phyloP scores from a whole-genome alignment of 2,888 invertebrate species.

The Griposia aprilina region DNA sequence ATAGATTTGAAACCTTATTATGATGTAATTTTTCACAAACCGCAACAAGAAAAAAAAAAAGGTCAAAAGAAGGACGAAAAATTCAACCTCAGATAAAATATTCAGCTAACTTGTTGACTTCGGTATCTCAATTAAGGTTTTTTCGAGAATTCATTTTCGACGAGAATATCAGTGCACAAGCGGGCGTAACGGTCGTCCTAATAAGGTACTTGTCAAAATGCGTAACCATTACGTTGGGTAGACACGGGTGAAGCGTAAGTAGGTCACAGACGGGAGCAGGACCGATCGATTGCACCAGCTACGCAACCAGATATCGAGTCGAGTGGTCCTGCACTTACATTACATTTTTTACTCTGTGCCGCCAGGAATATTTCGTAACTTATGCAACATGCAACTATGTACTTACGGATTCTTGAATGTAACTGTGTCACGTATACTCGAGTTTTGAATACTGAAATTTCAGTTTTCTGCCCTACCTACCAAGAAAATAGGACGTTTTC shows the following conservation, averaged over 20 bases:
- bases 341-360: constrained; percentile 41
- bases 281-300: constrained; percentile 79
- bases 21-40: constrained; percentile 19
- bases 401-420: constrained; percentile 27
- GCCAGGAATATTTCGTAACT: constrained; percentile 46
- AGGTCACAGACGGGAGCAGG: constrained; percentile 79
- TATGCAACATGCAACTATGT: constrained; percentile 21
- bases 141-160: constrained; percentile 35
- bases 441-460: constrained; percentile 33
- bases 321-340: constrained; percentile 71
- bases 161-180: constrained; percentile 40
- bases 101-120: constrained; percentile 44
- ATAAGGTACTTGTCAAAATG: constrained; percentile 72
- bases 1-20: constrained; percentile 12
- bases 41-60: not conserved
- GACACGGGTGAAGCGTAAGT: constrained; percentile 75
- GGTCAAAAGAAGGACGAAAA: not conserved
- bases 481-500: constrained; percentile 21
- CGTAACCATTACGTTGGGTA: constrained; percentile 67
- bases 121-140: constrained; percentile 28
- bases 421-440: constrained; percentile 42
- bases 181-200: constrained; percentile 48
- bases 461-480: constrained; percentile 18
- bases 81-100: constrained; percentile 21
- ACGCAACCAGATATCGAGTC: constrained; percentile 76